Evolutionary conservation across 2,888 invertebrate genomes (phyloP), one percentile per base, ranked within the genome.

Genomic region (Dilophus febrilis): DNA sequence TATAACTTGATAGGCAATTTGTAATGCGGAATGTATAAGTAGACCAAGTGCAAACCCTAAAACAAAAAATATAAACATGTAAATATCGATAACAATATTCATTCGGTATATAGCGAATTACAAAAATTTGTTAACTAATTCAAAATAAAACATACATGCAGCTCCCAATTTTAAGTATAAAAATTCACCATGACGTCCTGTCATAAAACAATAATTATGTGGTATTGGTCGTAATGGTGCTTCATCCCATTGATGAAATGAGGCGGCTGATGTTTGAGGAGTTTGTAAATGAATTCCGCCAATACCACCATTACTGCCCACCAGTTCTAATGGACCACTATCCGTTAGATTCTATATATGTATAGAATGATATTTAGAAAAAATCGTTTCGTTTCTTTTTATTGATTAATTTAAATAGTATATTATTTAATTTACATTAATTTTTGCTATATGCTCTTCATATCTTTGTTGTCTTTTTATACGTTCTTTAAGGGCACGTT

Each of bases 31-130:
- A 60, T 84, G 81, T 10, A 83, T 74, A 50, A 85, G 64, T 53
- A 81, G 77, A 2, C 84, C 84, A 42, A 84, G 68, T 34, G 83
- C 83, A 52, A 85, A 85, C 46, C 68, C 83, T 82, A 64, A 40
- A 17, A 34, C 35, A 13, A 37, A 13, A 6, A 40, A 37, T 37
- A 19, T 7, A 19, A 13, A 16, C 4, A 16, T 16, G 6, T 10
- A 29, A 19, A 13, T n/a, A n/a, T n/a, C n/a, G n/a, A n/a, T n/a
- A n/a, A n/a, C n/a, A n/a, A n/a, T n/a, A n/a, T n/a, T n/a, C n/a
- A n/a, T n/a, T n/a, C n/a, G n/a, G n/a, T n/a, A n/a, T n/a, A n/a
- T n/a, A n/a, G n/a, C n/a, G n/a, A n/a, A n/a, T n/a, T n/a, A n/a
- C n/a, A n/a, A n/a, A n/a, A n/a, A n/a, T n/a, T n/a, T n/a, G n/a